Evolutionary conservation across 2,113 vertebrate species (phyloP), one percentile per base, ranked within the genome.

Genomic region (Rhegmatorhina hoffmannsi): DNA sequence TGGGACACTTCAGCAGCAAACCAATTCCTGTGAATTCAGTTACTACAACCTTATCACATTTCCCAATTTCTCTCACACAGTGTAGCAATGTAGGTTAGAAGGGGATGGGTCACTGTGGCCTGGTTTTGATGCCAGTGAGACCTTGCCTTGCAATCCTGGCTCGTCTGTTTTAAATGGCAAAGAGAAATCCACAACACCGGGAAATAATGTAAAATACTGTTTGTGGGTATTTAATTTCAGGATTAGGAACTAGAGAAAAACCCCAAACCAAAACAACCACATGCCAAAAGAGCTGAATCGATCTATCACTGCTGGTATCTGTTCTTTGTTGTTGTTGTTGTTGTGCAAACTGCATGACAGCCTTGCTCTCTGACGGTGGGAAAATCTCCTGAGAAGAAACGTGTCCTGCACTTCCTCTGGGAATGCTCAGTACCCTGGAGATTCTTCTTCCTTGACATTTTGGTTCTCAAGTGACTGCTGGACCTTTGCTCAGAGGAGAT

Each of bases 341-440:
- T 92, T 91, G 67, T 63, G 47, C 87, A 93, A 93, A 80, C 73
- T 84, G 38, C 2, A 3, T 78, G 74, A 93, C 25, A 6, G 68
- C 40, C 63, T 89, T 76, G 55, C 88, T 94, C 97, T 82, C 83
- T 55, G n/a, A 87, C 18, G 47, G 89, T 98, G 97, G 97, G 97
- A 98, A 98, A 96, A 95, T 94, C 92, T 97, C 90, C 92, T 95
- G 93, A 97, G 81, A 81, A 92, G 78, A 94, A 92, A 89, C 89
- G 92, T 92, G 92, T 97, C 78, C 91, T 73, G 95, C 2, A 5
- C 84, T 97, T 97, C 98, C 97, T 97, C 94, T 97, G 98, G 97
- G 98, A 98, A 95, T 96, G 93, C 70, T 94, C 83, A 53, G 85
- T 93, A 84, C 49, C 93, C 96, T 95, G 94, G 92, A 95, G 91